Conservation (phyloP, 2,113 vertebrate genomes). For the Tetrao urogallus region DNA sequence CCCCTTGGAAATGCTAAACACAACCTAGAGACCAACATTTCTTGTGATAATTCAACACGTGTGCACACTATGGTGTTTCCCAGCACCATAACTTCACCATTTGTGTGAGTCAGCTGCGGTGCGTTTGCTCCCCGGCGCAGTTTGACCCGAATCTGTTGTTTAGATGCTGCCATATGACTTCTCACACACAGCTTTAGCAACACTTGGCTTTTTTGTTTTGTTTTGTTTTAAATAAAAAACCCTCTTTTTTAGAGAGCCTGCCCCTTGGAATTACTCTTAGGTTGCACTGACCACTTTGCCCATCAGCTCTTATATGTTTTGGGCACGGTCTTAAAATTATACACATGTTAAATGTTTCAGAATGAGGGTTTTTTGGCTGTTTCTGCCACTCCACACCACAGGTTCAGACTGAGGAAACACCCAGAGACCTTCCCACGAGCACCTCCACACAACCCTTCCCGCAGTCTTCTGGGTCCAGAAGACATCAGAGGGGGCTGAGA, state of each 20-base stretch:
- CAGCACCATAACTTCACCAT: neutral
- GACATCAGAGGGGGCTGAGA: neutral
- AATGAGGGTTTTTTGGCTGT: fast-evolving
- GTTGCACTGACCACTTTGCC: too few species aligned
- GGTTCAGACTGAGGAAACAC: neutral
- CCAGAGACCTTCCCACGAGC: neutral
- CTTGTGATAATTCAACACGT: fast-evolving
- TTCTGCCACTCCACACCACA: neutral
- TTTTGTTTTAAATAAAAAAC: neutral
- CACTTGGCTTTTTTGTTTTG: neutral
- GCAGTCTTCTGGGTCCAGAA: neutral
- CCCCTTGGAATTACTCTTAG: neutral
- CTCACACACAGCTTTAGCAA: neutral
- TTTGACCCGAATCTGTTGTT: neutral
- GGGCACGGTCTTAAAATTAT: neutral
- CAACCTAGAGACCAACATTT: fast-evolving
- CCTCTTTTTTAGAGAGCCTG: neutral
- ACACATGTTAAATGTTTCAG: fast-evolving
- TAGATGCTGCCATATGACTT: neutral
- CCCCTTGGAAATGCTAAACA: neutral
- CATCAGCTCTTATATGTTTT: neutral
- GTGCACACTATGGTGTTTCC: fast-evolving
- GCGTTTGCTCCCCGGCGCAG: fast-evolving
- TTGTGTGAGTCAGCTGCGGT: fast-evolving
- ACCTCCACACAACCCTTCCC: neutral